Evolutionary conservation across 2,888 invertebrate genomes (phyloP), one percentile per base, ranked within the genome.

Genomic region (Ceramica pisi): DNA sequence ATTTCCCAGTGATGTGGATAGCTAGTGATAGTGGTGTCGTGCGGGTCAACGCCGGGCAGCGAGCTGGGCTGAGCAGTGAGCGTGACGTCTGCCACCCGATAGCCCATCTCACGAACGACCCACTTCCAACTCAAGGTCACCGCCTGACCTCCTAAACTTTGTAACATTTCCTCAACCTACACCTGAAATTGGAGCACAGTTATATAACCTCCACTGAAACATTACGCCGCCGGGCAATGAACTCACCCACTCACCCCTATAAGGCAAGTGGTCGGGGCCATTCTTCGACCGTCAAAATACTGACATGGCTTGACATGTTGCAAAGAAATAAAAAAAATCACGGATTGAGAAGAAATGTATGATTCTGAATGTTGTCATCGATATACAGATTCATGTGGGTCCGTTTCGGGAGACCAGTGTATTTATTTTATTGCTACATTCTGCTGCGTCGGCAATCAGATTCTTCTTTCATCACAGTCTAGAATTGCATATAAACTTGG

Each of bases 51-150:
- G 82, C 59, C 85, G 83, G 81, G 80, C 84, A 88, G 85, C 82
- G 86, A 85, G 89, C 91, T 88, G 89, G 92, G 88, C 90, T 86
- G 90, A 92, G 57, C 72, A 46, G 51, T 26, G 44, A 77, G 94
- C 95, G 95, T 96, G 95, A 95, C 95, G 95, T 92, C 94, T 94
- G 93, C 95, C 94, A 95, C 91, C 94, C 93, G 94, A 95, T 95
- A 95, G 94, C 92, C 93, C 93, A 94, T 94, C 95, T 95, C 94
- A 95, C 96, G 95, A 95, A 88, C 94, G 95, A 92, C 96, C 94
- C 87, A 94, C 95, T 95, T 95, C 85, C 89, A 88, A 81, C 87
- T 88, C 95, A 96, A 95, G 96, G 95, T 95, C 95, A 95, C 92
- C 90, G 91, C 84, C 88, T 95, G 94, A 94, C 95, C 95, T 93